Evolutionary conservation across 2,113 vertebrate genomes (phyloP).

Genomic region (Neogale vison): DNA sequence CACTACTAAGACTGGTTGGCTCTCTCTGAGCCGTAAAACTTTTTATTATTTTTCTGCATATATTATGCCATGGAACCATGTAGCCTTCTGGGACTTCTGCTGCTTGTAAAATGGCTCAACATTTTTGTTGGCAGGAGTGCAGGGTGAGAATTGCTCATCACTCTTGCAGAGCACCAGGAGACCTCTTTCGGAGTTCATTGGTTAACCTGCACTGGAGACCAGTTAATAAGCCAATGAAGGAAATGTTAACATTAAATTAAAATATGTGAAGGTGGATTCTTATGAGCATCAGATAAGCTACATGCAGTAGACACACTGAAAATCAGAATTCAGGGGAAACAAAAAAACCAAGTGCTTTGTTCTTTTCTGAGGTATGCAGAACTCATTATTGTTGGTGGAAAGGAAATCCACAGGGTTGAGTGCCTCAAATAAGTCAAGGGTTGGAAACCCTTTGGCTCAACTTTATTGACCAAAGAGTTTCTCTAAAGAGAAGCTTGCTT

Average conservation of each 20-base stretch:
- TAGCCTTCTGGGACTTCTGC: conserved; percentile 54
- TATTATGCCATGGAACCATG: conserved; percentile 53
- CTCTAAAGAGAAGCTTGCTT: background rate
- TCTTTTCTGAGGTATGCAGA: background rate
- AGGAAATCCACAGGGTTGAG: background rate
- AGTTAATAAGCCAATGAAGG: conserved; percentile 36
- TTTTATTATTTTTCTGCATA: conserved; percentile 66
- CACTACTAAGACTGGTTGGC: conserved; percentile 27
- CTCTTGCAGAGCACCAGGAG: conserved; percentile 47
- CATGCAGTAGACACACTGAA: background rate
- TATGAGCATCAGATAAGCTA: background rate
- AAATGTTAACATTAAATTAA: conserved; percentile 48
- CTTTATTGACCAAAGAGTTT: background rate
- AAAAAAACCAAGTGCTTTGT: conserved; percentile 2
- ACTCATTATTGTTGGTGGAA: conserved; percentile 27
- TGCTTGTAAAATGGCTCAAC: conserved; percentile 67
- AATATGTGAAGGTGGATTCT: background rate
- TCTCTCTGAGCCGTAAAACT: conserved; percentile 31
- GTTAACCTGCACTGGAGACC: conserved; percentile 1
- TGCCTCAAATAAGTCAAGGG: background rate
- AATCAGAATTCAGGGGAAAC: background rate
- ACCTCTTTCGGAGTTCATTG: conserved; percentile 17
- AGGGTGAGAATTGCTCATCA: conserved; percentile 69
- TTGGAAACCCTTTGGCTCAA: conserved; percentile 13
- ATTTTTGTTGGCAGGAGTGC: conserved; percentile 72